Evolutionary conservation across 53 echinoderm and acorn worm genomes (phyloP).

Genomic region (Mesocentrotus franciscanus): DNA sequence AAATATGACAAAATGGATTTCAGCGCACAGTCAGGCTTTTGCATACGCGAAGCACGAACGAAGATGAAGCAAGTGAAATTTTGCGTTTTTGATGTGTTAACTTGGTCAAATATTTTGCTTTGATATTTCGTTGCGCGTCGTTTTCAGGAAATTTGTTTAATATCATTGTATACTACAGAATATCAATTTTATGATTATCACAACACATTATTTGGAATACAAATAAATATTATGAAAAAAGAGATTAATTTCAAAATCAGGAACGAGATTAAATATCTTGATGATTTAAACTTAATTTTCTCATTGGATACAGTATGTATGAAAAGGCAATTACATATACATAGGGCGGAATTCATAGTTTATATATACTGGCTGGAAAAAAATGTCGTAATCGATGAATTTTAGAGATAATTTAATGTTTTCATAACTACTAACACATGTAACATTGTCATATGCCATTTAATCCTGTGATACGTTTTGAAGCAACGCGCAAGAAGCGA

Average conservation of each 20-base stretch:
- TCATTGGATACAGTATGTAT: not conserved
- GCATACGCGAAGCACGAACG: not conserved
- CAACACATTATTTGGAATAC: not conserved
- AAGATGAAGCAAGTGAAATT: not conserved
- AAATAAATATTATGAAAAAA: not conserved
- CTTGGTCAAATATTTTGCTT: not conserved
- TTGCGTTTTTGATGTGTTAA: slow-evolving; percentile 28
- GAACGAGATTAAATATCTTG: not conserved
- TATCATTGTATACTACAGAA: not conserved
- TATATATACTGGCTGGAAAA: not conserved
- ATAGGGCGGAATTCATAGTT: not conserved
- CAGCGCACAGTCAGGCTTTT: not conserved
- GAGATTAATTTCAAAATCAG: not conserved
- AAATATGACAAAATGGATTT: not conserved
- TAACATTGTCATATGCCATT: slow-evolving; percentile 5
- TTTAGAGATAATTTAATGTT: not conserved
- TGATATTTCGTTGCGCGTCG: not conserved
- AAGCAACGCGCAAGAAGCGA: not conserved
- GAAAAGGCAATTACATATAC: not conserved
- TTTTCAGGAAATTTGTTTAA: not conserved
- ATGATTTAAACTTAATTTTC: not conserved
- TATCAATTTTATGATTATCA: not conserved
- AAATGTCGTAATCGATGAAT: not conserved
- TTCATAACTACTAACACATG: slow-evolving; percentile 39
- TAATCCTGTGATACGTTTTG: not conserved